Conservation (phyloP, 2,888 invertebrate genomes). For the Synergus gifuensis region DNA sequence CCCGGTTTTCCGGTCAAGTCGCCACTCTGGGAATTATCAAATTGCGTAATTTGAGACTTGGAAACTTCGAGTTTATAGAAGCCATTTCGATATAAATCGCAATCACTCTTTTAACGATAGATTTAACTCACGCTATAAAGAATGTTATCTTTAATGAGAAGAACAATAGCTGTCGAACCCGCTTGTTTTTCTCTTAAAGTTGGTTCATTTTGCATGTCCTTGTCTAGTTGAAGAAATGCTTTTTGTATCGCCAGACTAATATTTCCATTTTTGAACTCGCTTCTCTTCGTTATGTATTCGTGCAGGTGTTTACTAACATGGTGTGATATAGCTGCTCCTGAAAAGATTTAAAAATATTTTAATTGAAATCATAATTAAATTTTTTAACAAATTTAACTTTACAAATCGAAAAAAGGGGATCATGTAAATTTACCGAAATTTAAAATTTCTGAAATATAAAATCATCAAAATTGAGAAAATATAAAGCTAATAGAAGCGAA, state of each 20-base stretch:
- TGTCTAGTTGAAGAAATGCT: conserved; percentile 95
- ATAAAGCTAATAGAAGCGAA: too few relatives aligned
- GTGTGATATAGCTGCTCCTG: conserved; percentile 93
- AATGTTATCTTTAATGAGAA: conserved; percentile 89
- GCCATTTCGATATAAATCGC: not conserved
- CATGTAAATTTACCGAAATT: too few relatives aligned
- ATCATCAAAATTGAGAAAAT: too few relatives aligned
- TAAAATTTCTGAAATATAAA: too few relatives aligned
- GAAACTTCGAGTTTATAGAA: not conserved
- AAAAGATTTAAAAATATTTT: conserved; percentile 39
- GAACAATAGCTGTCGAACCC: conserved; percentile 95
- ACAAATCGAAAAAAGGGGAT: too few relatives aligned
- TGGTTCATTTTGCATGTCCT: conserved; percentile 94
- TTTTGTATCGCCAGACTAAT: conserved; percentile 90
- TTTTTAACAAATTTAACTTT: too few relatives aligned
- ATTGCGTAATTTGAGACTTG: too few relatives aligned
- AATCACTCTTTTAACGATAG: not conserved
- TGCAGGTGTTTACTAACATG: conserved; percentile 97
- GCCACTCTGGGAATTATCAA: too few relatives aligned
- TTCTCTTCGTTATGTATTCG: conserved; percentile 90
- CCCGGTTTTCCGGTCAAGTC: too few relatives aligned
- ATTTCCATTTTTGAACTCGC: conserved; percentile 90
- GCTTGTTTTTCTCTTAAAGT: conserved; percentile 94
- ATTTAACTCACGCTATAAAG: conserved; percentile 88
- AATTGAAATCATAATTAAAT: not conserved